Evolutionary conservation across 2,797 vertebrate species (phyloP), one percentile per base, ranked within the genome.

Genomic region (Lepus oiostolus): DNA sequence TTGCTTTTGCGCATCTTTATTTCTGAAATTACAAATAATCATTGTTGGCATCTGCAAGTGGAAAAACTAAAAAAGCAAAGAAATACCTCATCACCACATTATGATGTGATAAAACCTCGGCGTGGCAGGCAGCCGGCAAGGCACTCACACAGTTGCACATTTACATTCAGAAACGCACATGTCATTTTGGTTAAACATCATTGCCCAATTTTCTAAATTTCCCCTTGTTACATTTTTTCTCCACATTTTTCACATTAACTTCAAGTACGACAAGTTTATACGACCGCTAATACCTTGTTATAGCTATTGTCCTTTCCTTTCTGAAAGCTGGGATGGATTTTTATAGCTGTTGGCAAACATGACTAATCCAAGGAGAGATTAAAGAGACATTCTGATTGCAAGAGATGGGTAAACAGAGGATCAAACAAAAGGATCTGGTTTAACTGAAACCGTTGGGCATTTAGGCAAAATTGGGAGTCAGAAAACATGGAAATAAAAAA

Each of bases 11-110:
- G 93, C 88, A 87, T 96, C 94, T 96, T 97, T 96, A 97, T 93
- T 96, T 97, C 74, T 96, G 93, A 96, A 86, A 97, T 97, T 97
- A 89, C 97, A 98, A 97, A 97, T 97, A 97, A 85, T 96, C 96
- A 96, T 95, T 96, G 95, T 91, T 97, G 95, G 96, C 96, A 97
- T 94, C 97, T 96, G 97, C 4, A 24, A 97, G 95, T 84, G 72
- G 94, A 92, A 94, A 94, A 97, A 97, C 98, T 95, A 84, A 94
- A 98, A 94, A 77, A 88, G 96, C 95, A 96, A 96, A 98, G 97
- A 67, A 97, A 96, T 98, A 96, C 90, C 92, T 98, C 96, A 97
- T 97, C 93, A 90, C 85, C 19, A 21, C 92, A 93, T 95, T 96
- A 97, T 90, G 97, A 97, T 86, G 96, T 30, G 93, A 96, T 96